A percentile compares a stretch with the other conserved stretches of the same genome.
phyloP scores from a whole-genome alignment of 2,113 vertebrate species.

The Labeo catla region DNA sequence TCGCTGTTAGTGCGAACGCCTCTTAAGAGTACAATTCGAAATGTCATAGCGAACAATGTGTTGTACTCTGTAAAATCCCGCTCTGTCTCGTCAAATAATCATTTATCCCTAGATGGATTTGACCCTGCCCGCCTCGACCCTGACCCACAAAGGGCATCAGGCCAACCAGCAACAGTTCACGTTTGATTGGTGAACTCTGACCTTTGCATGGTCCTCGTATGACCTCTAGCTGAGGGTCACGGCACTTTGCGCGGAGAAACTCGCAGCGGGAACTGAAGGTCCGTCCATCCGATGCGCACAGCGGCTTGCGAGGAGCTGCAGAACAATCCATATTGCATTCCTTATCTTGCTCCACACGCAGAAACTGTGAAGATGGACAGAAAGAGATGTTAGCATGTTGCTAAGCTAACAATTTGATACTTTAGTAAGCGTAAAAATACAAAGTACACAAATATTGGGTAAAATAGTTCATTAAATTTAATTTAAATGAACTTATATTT shows the following conservation, averaged over 20 bases:
- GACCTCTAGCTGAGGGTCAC: slow-evolving; percentile 92
- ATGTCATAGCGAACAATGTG: background rate
- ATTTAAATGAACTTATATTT: no score
- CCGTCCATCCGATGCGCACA: slow-evolving; percentile 93
- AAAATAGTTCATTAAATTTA: background rate
- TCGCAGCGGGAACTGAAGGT: slow-evolving; percentile 96
- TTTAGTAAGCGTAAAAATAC: background rate
- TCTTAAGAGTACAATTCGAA: background rate
- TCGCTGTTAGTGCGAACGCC: background rate
- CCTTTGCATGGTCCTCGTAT: slow-evolving; percentile 94
- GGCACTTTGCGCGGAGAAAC: slow-evolving; percentile 95
- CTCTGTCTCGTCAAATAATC: slow-evolving; percentile 65
- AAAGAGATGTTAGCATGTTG: background rate
- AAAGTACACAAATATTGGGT: background rate
- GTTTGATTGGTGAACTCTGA: slow-evolving; percentile 75
- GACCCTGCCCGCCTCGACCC: slow-evolving; percentile 63
- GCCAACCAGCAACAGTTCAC: slow-evolving; percentile 61
- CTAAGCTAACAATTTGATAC: background rate
- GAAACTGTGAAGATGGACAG: slow-evolving; percentile 77
- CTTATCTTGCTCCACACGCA: slow-evolving; percentile 95
- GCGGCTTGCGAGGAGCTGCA: slow-evolving; percentile 83
- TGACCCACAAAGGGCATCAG: slow-evolving; percentile 59
- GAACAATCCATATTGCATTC: slow-evolving; percentile 91
- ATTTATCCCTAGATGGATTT: slow-evolving; percentile 73
- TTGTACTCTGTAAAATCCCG: background rate